These are phyloP conservation scores for Meloe dianella DNA, from an alignment of 2,888 invertebrate species.

Conservation along the genomic window DNA sequence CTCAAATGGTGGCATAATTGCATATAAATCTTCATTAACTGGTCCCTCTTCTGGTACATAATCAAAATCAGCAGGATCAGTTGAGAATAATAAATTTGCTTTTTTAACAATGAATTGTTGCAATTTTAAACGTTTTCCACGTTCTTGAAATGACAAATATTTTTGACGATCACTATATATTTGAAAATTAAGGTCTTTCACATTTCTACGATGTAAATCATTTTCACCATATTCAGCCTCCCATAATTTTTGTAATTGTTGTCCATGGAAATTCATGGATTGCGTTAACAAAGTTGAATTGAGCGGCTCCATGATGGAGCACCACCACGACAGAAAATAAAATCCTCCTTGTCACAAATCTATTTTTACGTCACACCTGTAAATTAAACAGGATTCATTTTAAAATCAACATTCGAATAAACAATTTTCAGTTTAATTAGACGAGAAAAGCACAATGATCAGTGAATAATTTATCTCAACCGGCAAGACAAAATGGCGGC, in stretches of 20 bases:
- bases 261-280: constrained; percentile 84
- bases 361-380: neutral
- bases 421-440: neutral
- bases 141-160: constrained; percentile 81
- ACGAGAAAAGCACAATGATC: no score
- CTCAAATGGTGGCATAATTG: constrained; percentile 86
- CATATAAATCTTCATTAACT: constrained; percentile 70
- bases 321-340: neutral
- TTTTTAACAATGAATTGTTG: constrained; percentile 89
- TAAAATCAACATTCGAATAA: neutral
- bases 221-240: constrained; percentile 82
- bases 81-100: constrained; percentile 76
- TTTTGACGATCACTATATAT: constrained; percentile 81
- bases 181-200: constrained; percentile 72
- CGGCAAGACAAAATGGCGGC: neutral
- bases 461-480: neutral
- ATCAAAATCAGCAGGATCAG: constrained; percentile 56
- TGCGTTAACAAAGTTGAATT: constrained; percentile 69
- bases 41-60: constrained; percentile 62
- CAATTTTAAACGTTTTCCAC: constrained; percentile 80
- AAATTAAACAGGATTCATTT: neutral
- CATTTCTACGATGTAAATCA: constrained; percentile 68
- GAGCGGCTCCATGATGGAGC: constrained; percentile 60
- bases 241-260: constrained; percentile 87
- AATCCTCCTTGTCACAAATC: neutral